Percentiles rank a stretch among this genome's conserved stretches.
Conservation (phyloP, 1,140 invertebrate species). For the Pteromalus puparum region DNA sequence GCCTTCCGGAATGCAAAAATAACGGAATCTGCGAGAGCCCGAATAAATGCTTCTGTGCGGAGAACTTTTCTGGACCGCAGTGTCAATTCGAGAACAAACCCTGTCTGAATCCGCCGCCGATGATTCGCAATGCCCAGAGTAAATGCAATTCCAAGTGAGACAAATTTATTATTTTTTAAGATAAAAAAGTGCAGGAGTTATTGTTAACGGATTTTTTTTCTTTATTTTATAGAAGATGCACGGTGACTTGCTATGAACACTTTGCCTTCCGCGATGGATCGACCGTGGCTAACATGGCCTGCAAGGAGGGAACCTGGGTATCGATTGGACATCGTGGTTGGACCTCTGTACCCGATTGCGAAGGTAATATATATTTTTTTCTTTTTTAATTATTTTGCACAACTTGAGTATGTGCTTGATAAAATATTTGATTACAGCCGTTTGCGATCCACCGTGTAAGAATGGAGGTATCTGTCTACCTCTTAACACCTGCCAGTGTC, state of each 20-base stretch:
- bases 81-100: conserved; percentile 86
- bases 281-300: conserved; percentile 78
- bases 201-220: conserved; percentile 16
- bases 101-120: conserved; percentile 80
- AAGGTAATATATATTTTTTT: conserved; percentile 71
- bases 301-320: conserved; percentile 80
- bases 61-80: conserved; percentile 82
- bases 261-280: conserved; percentile 83
- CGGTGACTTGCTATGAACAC: conserved; percentile 78
- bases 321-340: conserved; percentile 75
- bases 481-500: conserved; percentile 85
- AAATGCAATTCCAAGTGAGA: conserved; percentile 81
- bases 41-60: conserved; percentile 83
- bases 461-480: conserved; percentile 87
- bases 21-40: conserved; percentile 85
- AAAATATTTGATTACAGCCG: conserved; percentile 71
- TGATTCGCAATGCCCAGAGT: conserved; percentile 80
- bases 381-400: not conserved
- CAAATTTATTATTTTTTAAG: not conserved
- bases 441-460: conserved; percentile 83
- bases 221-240: conserved; percentile 68
- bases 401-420: too few relatives aligned
- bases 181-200: conserved; percentile 42
- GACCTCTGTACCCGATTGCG: conserved; percentile 79
- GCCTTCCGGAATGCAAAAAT: conserved; percentile 85